phyloP scores from a whole-genome alignment of 2,888 invertebrate genomes.

The Hypolimnas misippus region DNA sequence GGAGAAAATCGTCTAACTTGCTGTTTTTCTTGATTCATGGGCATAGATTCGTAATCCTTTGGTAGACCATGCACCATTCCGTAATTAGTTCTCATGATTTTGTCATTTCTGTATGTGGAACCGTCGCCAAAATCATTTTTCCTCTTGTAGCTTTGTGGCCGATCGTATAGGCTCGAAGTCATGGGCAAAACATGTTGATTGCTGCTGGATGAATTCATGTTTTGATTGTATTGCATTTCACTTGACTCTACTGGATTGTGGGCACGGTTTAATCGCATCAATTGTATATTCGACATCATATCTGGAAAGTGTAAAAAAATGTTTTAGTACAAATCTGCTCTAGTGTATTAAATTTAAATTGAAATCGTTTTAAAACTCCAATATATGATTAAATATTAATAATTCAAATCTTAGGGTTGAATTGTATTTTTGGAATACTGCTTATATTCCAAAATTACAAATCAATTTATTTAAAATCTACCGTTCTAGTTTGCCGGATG shows the following conservation, averaged over 20 bases:
- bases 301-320: slow-evolving; percentile 54
- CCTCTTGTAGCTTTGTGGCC: slow-evolving; percentile 66
- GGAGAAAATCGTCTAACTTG: slow-evolving; percentile 62
- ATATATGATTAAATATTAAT: no score
- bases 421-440: no score
- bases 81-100: slow-evolving; percentile 73
- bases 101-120: slow-evolving; percentile 69
- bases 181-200: slow-evolving; percentile 65
- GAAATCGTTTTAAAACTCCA: no score
- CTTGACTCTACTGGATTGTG: slow-evolving; percentile 72
- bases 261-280: slow-evolving; percentile 66
- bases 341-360: no score
- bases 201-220: slow-evolving; percentile 54
- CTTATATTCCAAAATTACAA: no score
- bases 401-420: no score
- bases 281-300: slow-evolving; percentile 66
- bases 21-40: slow-evolving; percentile 59
- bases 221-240: slow-evolving; percentile 70
- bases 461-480: no score
- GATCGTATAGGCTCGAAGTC: slow-evolving; percentile 70
- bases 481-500: no score
- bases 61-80: slow-evolving; percentile 64
- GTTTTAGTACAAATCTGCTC: not conserved
- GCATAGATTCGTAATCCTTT: slow-evolving; percentile 64
- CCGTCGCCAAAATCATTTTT: slow-evolving; percentile 74